Conservation (phyloP, 2,797 vertebrate species). For the Onychomys leucogaster region DNA sequence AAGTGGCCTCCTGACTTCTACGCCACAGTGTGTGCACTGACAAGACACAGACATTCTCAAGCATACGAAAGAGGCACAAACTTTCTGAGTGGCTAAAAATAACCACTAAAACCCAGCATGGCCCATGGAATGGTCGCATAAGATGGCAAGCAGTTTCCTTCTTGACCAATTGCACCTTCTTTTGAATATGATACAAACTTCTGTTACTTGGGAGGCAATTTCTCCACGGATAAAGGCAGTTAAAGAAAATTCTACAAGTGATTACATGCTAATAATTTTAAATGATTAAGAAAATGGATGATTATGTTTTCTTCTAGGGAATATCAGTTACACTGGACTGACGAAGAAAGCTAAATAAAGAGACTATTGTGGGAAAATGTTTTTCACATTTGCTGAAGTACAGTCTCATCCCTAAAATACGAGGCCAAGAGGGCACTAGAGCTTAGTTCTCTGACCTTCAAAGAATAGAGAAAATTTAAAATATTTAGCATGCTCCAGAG, state of each 20-base stretch:
- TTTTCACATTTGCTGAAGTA: conserved; percentile 52
- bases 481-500: conserved; percentile 59
- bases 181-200: neutral
- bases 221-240: neutral
- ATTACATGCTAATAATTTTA: neutral
- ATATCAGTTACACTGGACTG: neutral
- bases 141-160: neutral
- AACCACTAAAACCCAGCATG: neutral
- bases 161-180: neutral
- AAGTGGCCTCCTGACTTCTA: neutral
- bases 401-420: conserved; percentile 41
- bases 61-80: neutral
- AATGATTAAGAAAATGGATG: neutral
- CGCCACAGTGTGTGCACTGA: neutral
- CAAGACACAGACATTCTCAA: neutral
- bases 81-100: neutral
- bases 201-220: neutral
- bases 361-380: conserved; percentile 21
- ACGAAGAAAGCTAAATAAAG: conserved; percentile 43
- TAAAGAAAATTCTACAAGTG: conserved; percentile 8
- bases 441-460: conserved; percentile 60
- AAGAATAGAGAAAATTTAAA: conserved; percentile 58
- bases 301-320: neutral
- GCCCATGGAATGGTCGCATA: neutral
- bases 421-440: conserved; percentile 38